A percentile compares a stretch with the other conserved stretches of the same genome.
Conservation (phyloP, 2,888 invertebrate genomes). For the Hirtodrosophila duncani region DNA sequence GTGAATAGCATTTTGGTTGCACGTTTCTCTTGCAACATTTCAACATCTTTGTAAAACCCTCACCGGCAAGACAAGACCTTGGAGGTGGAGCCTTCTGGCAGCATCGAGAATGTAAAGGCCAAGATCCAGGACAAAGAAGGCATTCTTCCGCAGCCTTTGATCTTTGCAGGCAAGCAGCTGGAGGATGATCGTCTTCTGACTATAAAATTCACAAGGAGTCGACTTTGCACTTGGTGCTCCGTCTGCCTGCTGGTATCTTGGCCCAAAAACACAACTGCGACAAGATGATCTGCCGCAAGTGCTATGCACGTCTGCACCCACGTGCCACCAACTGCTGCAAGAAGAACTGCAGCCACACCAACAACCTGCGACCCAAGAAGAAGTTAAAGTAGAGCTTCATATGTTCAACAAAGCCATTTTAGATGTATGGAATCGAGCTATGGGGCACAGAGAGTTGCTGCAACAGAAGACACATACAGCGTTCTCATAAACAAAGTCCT, state of each 20-base stretch:
- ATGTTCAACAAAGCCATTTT: too few species aligned
- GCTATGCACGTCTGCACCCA: constrained; percentile 99
- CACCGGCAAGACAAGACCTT: constrained; percentile 96
- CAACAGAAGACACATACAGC: too few species aligned
- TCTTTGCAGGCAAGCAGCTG: constrained; percentile 95
- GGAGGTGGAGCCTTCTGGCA: constrained; percentile 94
- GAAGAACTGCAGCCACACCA: constrained; percentile 99
- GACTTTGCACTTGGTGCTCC: constrained; percentile 94
- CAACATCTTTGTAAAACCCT: constrained; percentile 97
- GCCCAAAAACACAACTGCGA: constrained; percentile 99
- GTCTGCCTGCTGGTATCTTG: constrained; percentile 95
- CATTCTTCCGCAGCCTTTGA: constrained; percentile 92
- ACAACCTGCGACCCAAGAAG: constrained; percentile 99
- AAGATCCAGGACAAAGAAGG: constrained; percentile 96
- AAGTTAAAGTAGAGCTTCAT: constrained; percentile 99
- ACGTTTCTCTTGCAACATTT: constrained; percentile 83
- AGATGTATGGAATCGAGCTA: too few species aligned
- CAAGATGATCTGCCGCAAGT: constrained; percentile 99
- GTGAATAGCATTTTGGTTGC: constrained; percentile 74
- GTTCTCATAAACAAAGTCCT: too few species aligned
- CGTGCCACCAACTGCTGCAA: constrained; percentile 99
- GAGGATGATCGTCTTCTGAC: constrained; percentile 96
- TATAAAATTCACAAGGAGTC: constrained; percentile 97
- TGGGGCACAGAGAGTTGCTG: too few species aligned
- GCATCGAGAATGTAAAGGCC: constrained; percentile 96